A percentile compares a stretch with the other conserved stretches of the same genome.
These are phyloP conservation scores for Drosophila carrolli DNA, from an alignment of 1,140 invertebrate genomes.

Conservation along the genomic window DNA sequence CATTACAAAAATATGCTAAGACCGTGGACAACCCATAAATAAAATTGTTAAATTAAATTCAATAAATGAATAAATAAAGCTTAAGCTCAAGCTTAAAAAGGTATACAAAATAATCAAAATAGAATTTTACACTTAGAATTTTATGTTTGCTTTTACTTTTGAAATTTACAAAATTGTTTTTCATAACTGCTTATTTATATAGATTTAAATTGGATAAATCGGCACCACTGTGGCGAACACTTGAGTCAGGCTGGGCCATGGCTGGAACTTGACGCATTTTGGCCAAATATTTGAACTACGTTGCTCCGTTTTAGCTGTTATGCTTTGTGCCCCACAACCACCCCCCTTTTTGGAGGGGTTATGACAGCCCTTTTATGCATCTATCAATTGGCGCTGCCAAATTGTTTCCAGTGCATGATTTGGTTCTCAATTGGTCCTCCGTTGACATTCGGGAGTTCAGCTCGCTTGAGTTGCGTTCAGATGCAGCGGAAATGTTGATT, in stretches of 20 bases:
- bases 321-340: constrained; percentile 8
- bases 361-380: constrained; percentile 55
- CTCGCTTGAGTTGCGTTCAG: constrained; percentile 11
- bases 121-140: background rate
- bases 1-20: too few relatives aligned
- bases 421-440: constrained; percentile 44
- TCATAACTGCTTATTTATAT: too few relatives aligned
- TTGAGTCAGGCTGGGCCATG: constrained; percentile 23
- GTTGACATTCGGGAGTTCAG: constrained; percentile 25
- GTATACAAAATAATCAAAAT: too few relatives aligned
- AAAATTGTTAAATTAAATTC: too few relatives aligned
- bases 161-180: too few relatives aligned
- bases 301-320: constrained; percentile 36
- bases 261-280: constrained; percentile 70
- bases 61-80: too few relatives aligned
- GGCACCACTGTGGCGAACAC: constrained; percentile 30
- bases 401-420: constrained; percentile 72
- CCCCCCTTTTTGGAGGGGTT: background rate
- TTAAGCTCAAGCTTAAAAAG: too few relatives aligned
- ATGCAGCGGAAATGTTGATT: constrained; percentile 62
- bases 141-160: too few relatives aligned
- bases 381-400: constrained; percentile 51
- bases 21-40: too few relatives aligned
- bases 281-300: constrained; percentile 72
- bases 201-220: background rate